Evolutionary conservation across 2,888 invertebrate genomes (phyloP), one percentile per base, ranked within the genome.

Genomic region (Cistogaster globosa): DNA sequence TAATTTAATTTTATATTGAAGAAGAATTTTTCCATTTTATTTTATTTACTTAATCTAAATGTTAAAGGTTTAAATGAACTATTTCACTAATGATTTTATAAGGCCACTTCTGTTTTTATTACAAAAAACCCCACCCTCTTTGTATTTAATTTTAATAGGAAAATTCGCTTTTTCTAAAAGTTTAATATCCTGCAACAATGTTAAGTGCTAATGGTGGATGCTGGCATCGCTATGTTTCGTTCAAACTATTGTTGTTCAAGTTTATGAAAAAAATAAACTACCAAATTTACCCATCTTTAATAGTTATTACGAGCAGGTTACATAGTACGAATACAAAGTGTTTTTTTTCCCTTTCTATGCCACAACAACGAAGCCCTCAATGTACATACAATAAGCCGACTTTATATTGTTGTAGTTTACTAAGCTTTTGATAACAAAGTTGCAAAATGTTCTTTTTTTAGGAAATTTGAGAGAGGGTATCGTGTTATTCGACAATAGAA

Each of bases 371-470:
- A 48, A 67, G 48, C 12, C 12, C 42, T 32, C 68, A 74, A 55
- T 48, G 26, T 55, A 60, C 26, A 45, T 42, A 81, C 69, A 82
- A 76, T 75, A 82, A 82, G 63, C 69, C 69, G 75, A 82, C 55
- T 62, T 63, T 58, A 48, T 62, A 53, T 69, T 82, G 75, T 76
- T 63, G 55, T 65, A 55, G 62, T 48, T 79, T 57, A 36, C 69
- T 76, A 75, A 76, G 81, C 63, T 51, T 38, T 51, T 62, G 75
- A 76, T 63, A 82, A 82, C 63, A 82, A 75, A 68, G 69, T 82
- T 69, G 62, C 60, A 55, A 62, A 45, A 71, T 6, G 2, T 7
- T 32, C 0, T 22, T 22, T 71, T 57, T 14, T 5, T 18, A 32
- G 14, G 20, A 68, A 69, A 48, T 36, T 38, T 11, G 14, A 51